Conservation (phyloP, 2,113 vertebrate species). For the Octodon degus region DNA sequence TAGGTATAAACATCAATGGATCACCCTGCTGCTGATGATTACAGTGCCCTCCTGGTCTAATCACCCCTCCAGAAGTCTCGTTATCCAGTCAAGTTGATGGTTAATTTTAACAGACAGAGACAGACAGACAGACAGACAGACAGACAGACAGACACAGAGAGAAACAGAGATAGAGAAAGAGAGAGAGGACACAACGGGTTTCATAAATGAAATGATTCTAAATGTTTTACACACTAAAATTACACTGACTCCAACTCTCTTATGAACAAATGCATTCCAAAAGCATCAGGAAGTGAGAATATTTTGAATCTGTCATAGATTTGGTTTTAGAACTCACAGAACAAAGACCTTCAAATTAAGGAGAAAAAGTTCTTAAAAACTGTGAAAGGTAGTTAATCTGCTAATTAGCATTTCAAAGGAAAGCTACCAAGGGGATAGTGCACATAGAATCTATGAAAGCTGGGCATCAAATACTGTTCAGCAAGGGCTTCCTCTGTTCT, state of each 20-base stretch:
- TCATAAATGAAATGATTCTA: not conserved
- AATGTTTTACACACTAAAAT: constrained; percentile 26
- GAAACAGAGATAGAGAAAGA: not conserved
- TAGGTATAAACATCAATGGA: not conserved
- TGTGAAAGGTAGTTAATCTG: constrained; percentile 64
- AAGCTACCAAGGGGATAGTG: not conserved
- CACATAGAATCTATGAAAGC: not conserved
- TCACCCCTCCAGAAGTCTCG: not conserved
- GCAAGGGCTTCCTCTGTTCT: constrained; percentile 2
- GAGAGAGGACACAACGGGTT: not conserved
- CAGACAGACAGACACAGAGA: not conserved
- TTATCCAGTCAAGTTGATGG: not conserved
- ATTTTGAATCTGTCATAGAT: constrained; percentile 49
- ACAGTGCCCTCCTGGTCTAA: not conserved
- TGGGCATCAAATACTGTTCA: constrained; percentile 2
- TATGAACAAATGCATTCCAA: not conserved
- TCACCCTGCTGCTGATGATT: not conserved
- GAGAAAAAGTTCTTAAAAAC: constrained; percentile 38
- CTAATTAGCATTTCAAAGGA: constrained; percentile 73
- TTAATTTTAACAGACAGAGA: not conserved
- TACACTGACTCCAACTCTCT: not conserved
- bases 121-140: not conserved
- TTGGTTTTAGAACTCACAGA: constrained; percentile 60
- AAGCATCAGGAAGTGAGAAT: constrained; percentile 15
- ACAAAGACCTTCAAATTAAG: constrained; percentile 70